phyloP scores from a whole-genome alignment of 2,113 vertebrate species.

The Microtus richardsoni region DNA sequence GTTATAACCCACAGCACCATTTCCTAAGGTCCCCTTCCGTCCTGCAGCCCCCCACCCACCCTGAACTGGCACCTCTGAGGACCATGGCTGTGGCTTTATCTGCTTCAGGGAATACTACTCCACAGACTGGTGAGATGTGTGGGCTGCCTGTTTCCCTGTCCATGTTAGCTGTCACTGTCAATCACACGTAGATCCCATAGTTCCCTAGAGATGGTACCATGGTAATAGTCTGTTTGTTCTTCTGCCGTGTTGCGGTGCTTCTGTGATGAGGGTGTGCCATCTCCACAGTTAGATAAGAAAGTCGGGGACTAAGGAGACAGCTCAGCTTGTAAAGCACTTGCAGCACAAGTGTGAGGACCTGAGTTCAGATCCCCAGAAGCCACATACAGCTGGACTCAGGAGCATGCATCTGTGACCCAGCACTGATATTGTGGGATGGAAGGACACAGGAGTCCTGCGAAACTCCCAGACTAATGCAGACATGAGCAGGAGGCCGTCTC shows the following conservation, averaged over 20 bases:
- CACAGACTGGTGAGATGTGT: not conserved
- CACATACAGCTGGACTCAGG: not conserved
- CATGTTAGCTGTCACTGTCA: not conserved
- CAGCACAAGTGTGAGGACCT: not conserved
- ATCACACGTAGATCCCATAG: fast-evolving
- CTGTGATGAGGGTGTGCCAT: not conserved
- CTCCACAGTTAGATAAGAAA: not conserved
- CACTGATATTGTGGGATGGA: too few species aligned
- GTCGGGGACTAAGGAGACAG: not conserved
- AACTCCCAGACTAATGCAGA: not conserved
- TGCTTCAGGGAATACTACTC: not conserved
- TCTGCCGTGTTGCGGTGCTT: not conserved
- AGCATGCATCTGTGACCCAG: not conserved
- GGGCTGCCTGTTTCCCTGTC: not conserved
- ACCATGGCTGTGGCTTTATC: not conserved
- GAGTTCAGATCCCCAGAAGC: not conserved
- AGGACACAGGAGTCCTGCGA: not conserved
- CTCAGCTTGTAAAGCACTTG: not conserved
- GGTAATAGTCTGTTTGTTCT: fast-evolving
- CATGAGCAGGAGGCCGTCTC: not conserved
- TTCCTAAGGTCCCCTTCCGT: not conserved
- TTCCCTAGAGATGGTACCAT: not conserved
- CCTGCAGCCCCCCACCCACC: fast-evolving
- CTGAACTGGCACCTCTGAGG: fast-evolving
- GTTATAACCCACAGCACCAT: not conserved